These are phyloP conservation scores for Poecilobothrus nobilitatus DNA, from an alignment of 2,888 invertebrate species.

Conservation along the genomic window DNA sequence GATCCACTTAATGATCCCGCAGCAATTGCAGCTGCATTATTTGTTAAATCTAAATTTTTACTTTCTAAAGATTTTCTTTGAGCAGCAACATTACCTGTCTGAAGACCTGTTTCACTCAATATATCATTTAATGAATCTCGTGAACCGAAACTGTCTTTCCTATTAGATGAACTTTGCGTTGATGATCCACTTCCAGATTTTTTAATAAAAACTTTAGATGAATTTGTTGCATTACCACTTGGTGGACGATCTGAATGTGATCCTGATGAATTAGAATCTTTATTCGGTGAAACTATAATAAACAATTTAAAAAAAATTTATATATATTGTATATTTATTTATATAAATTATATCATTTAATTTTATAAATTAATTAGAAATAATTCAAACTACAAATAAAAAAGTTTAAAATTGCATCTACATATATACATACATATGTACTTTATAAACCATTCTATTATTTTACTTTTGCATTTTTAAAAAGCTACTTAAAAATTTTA, in stretches of 20 bases:
- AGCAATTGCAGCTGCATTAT: conserved; percentile 21
- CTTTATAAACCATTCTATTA: too few relatives aligned
- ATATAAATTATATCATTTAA: neutral
- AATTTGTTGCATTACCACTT: conserved; percentile 15
- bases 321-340: neutral
- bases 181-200: conserved; percentile 35
- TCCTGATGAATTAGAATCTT: conserved; percentile 26
- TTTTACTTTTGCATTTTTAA: too few relatives aligned
- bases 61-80: conserved; percentile 49
- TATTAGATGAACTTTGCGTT: conserved; percentile 31
- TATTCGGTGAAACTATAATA: conserved; percentile 29
- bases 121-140: conserved; percentile 43
- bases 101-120: conserved; percentile 39
- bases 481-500: too few relatives aligned
- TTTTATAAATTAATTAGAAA: neutral
- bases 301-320: neutral
- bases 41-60: conserved; percentile 37
- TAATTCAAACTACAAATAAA: too few relatives aligned
- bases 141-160: conserved; percentile 42
- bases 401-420: too few relatives aligned
- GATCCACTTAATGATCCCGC: conserved; percentile 22
- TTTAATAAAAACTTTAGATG: conserved; percentile 33
- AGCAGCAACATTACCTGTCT: conserved; percentile 45
- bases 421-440: too few relatives aligned
- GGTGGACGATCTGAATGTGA: conserved; percentile 46